phyloP scores from a whole-genome alignment of 2,113 vertebrate species.

The Ornithorhynchus anatinus region DNA sequence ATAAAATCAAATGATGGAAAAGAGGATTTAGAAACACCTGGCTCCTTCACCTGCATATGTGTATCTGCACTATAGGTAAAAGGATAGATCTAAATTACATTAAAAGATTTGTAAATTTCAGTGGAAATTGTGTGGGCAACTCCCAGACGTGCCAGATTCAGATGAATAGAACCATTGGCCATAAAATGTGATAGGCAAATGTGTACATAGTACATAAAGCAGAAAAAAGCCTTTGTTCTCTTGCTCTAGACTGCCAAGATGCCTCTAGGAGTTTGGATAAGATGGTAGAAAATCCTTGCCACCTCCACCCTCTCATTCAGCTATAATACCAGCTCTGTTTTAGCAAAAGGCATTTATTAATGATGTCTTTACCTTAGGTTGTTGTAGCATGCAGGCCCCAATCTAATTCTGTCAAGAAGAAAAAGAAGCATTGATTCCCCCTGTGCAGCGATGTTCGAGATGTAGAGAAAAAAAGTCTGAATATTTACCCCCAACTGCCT shows the following conservation, averaged over 20 bases:
- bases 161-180: background rate
- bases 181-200: background rate
- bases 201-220: background rate
- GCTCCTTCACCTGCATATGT: background rate
- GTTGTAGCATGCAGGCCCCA: too few species aligned
- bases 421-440: too few species aligned
- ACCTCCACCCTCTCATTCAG: background rate
- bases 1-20: too few species aligned
- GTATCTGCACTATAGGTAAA: background rate
- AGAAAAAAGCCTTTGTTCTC: background rate
- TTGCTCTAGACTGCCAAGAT: background rate
- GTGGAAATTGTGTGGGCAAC: background rate
- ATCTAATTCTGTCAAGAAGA: too few species aligned
- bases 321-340: background rate
- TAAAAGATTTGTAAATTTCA: conserved; percentile 6
- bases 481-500: too few species aligned
- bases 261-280: background rate
- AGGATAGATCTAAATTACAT: background rate
- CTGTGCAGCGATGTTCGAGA: too few species aligned
- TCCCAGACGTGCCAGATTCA: background rate
- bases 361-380: too few species aligned
- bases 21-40: too few species aligned
- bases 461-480: too few species aligned
- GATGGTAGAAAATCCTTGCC: background rate
- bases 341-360: conserved; percentile 7